These are phyloP conservation scores for Apoda limacodes DNA, from an alignment of 2,888 invertebrate genomes.

Conservation along the genomic window DNA sequence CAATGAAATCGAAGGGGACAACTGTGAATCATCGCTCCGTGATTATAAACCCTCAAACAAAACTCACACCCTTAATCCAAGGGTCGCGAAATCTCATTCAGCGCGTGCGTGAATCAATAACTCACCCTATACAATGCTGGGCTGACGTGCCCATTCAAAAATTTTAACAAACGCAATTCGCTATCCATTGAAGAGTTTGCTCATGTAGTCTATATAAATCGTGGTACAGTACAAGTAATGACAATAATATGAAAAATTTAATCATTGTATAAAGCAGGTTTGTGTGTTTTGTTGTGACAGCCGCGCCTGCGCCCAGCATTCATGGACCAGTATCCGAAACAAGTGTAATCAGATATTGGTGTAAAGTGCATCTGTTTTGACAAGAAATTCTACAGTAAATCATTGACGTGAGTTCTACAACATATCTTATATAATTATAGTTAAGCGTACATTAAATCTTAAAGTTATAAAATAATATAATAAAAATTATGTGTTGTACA, in stretches of 20 bases:
- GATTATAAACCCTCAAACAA: too few species aligned
- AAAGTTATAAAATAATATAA: too few species aligned
- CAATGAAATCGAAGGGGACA: too few species aligned
- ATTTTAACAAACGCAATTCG: not conserved
- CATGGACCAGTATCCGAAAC: constrained; percentile 45
- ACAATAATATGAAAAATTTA: too few species aligned
- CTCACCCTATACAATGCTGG: constrained; percentile 24
- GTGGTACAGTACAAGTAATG: too few species aligned
- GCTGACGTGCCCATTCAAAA: constrained; percentile 1
- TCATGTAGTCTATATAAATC: too few species aligned
- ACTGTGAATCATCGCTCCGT: too few species aligned
- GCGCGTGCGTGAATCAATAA: constrained; percentile 65
- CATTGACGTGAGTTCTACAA: constrained; percentile 51
- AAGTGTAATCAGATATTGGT: constrained; percentile 47
- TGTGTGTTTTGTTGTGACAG: not conserved
- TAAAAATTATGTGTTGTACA: too few species aligned
- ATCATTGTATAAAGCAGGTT: too few species aligned
- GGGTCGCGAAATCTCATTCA: constrained; percentile 36
- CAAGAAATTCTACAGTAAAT: constrained; percentile 32
- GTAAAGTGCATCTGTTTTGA: constrained; percentile 53
- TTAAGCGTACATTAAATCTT: too few species aligned
- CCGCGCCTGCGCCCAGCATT: constrained; percentile 59
- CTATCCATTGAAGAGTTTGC: constrained; percentile 26
- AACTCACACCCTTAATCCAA: constrained; percentile 13
- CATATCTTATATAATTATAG: too few species aligned